phyloP scores from a whole-genome alignment of 2,797 vertebrate species.

The Paratrypauchen microcephalus region DNA sequence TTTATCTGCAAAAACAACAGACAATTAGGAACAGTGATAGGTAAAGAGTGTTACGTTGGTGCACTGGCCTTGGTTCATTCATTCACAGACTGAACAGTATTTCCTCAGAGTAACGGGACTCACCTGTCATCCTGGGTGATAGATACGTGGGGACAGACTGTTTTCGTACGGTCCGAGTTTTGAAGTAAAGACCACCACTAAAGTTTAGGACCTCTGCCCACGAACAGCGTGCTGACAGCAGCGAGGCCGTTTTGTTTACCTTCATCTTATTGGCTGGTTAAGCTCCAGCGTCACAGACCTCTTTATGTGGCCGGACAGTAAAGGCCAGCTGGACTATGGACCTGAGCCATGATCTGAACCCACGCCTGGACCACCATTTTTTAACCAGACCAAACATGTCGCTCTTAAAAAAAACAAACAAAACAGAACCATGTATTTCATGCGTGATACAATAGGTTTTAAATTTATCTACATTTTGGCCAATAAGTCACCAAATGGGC shows the following conservation, averaged over 20 bases:
- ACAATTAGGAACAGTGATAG: background rate
- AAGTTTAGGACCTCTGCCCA: background rate
- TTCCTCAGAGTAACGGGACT: too few species aligned
- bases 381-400: too few species aligned
- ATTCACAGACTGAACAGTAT: constrained; percentile 1
- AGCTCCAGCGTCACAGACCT: constrained; percentile 4
- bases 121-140: background rate
- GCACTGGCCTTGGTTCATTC: background rate
- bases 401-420: too few species aligned
- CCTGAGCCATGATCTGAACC: too few species aligned
- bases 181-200: background rate
- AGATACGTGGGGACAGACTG: background rate
- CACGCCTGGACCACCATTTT: too few species aligned
- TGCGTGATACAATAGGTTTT: too few species aligned
- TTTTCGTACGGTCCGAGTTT: background rate
- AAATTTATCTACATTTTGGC: too few species aligned
- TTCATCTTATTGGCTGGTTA: constrained; percentile 27
- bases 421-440: too few species aligned
- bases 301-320: background rate
- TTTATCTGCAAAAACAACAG: constrained; percentile 31
- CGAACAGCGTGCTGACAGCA: background rate
- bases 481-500: too few species aligned
- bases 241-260: constrained; percentile 24
- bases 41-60: background rate
- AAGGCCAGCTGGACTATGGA: too few species aligned